Percentiles rank a stretch among this genome's conserved stretches.
Conservation (phyloP, 1,140 invertebrate species). For the Ceratosolen solmsi region DNA sequence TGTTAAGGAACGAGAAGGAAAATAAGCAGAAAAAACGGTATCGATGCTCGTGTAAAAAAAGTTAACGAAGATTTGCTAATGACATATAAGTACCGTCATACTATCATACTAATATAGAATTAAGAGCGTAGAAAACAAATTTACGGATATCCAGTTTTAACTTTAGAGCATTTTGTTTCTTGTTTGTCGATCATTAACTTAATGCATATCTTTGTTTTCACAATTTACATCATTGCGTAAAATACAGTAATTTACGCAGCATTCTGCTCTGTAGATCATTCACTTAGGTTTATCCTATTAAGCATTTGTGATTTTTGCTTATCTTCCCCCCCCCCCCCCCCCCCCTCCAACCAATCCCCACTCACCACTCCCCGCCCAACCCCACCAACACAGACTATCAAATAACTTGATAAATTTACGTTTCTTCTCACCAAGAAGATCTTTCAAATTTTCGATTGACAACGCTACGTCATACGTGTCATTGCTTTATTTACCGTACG, state of each 20-base stretch:
- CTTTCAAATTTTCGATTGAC: too few species aligned
- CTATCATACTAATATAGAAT: not conserved
- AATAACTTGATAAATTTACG: too few species aligned
- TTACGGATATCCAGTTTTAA: not conserved
- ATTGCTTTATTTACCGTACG: too few species aligned
- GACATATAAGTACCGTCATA: not conserved
- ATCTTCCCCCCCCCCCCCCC: too few species aligned
- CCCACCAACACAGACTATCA: too few species aligned
- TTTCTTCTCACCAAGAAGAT: too few species aligned
- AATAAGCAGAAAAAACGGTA: not conserved
- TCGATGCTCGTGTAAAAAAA: not conserved
- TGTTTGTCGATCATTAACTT: not conserved
- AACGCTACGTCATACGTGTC: too few species aligned
- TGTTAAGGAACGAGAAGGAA: not conserved
- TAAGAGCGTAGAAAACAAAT: not conserved
- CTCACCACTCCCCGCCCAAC: too few species aligned
- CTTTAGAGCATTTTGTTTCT: not conserved
- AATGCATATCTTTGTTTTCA: not conserved
- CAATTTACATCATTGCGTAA: not conserved
- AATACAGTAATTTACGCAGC: conserved; percentile 1
- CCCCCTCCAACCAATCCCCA: too few species aligned
- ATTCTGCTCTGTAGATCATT: not conserved
- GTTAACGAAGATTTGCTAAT: not conserved
- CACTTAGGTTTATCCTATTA: conserved; percentile 7
- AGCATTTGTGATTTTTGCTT: not conserved